Evolutionary conservation across 2,113 vertebrate species (phyloP).

Genomic region (Xenus cinereus): DNA sequence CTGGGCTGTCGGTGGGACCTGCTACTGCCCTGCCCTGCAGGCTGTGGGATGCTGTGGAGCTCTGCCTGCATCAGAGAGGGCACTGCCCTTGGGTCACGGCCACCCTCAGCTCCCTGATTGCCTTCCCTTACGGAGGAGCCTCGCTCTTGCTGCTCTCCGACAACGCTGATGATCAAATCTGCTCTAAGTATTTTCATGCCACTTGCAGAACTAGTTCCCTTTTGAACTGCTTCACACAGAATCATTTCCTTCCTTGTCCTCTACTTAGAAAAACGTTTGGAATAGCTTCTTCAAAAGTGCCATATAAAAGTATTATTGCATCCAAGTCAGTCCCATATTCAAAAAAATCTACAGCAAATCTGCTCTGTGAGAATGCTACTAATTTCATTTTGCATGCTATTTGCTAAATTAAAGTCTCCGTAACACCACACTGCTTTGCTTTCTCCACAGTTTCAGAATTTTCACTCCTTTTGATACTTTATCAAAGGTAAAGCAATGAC

Average conservation of each 20-base stretch:
- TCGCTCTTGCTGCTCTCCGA: neutral
- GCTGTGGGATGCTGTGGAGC: neutral
- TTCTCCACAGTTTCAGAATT: neutral
- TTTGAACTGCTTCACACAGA: neutral
- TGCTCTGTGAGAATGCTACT: neutral
- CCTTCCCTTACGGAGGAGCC: neutral
- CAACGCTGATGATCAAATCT: neutral
- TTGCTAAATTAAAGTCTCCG: neutral
- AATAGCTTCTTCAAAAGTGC: neutral
- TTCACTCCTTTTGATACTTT: neutral
- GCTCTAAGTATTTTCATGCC: neutral
- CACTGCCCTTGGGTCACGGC: neutral
- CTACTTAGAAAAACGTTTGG: neutral
- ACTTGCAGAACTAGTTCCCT: neutral
- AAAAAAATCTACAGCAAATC: neutral
- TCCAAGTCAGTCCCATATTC: neutral
- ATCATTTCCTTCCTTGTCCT: neutral
- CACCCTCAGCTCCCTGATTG: neutral
- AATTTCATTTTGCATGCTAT: neutral
- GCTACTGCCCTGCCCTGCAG: neutral
- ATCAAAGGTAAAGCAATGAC: neutral
- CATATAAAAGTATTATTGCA: neutral
- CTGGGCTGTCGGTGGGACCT: neutral
- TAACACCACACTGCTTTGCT: rapidly evolving
- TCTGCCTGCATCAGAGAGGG: neutral